phyloP scores from a whole-genome alignment of 1,140 invertebrate species.

The Holcopasites calliopsidis region DNA sequence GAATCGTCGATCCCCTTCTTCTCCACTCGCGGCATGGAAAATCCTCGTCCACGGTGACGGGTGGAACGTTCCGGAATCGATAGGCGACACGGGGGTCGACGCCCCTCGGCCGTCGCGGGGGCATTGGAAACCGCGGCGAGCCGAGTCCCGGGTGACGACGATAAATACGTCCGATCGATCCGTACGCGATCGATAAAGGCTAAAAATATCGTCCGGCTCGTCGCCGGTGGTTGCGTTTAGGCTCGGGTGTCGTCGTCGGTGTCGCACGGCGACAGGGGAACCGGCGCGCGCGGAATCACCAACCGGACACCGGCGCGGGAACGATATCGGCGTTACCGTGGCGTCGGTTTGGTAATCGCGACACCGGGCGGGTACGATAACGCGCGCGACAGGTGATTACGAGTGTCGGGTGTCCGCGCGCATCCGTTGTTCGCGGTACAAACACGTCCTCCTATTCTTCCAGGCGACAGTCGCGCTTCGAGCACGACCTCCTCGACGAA shows the following conservation, averaged over 20 bases:
- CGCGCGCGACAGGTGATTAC: constrained; percentile 64
- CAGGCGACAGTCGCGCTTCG: neutral
- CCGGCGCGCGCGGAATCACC: constrained; percentile 53
- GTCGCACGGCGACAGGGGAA: constrained; percentile 33
- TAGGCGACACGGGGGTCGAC: neutral
- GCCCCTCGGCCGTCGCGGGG: too few species aligned
- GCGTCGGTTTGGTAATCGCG: constrained; percentile 65
- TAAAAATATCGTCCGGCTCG: constrained; percentile 44
- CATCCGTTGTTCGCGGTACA: constrained; percentile 66
- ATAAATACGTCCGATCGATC: too few species aligned
- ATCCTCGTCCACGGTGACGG: too few species aligned
- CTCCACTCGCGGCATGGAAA: too few species aligned
- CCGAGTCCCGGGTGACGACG: too few species aligned
- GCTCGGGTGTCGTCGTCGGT: constrained; percentile 35
- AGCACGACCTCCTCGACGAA: neutral
- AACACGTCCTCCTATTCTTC: constrained; percentile 26
- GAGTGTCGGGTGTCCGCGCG: constrained; percentile 69
- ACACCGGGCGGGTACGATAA: constrained; percentile 48
- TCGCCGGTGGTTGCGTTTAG: neutral
- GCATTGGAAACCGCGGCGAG: neutral
- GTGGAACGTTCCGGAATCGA: neutral
- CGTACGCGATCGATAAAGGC: constrained; percentile 35
- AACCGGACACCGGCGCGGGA: constrained; percentile 60
- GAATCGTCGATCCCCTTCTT: neutral
- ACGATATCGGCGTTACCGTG: constrained; percentile 37